phyloP scores from a whole-genome alignment of 1,140 invertebrate genomes.

The Papilio polyxenes region DNA sequence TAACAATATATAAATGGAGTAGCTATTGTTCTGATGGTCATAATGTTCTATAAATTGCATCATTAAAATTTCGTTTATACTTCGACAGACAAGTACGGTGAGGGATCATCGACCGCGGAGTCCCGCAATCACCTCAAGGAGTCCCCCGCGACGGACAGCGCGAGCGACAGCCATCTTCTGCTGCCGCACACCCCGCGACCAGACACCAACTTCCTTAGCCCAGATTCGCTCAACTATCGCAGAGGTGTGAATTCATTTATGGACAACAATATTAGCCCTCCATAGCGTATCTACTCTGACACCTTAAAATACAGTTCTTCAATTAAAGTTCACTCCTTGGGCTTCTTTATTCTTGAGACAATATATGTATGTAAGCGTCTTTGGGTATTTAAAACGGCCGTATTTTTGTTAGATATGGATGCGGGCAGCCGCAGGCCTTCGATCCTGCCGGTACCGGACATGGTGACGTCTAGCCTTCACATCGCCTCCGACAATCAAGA shows the following conservation, averaged over 20 bases:
- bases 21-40: not conserved
- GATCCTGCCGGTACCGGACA: constrained; percentile 93
- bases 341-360: not conserved
- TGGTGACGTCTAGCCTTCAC: constrained; percentile 89
- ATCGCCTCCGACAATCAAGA: constrained; percentile 86
- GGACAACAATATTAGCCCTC: not conserved
- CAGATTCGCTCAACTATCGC: constrained; percentile 87
- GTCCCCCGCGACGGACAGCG: constrained; percentile 83
- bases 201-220: constrained; percentile 91
- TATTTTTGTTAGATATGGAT: constrained; percentile 37
- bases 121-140: constrained; percentile 85
- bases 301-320: too few species aligned
- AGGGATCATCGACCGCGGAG: constrained; percentile 72
- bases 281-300: not conserved
- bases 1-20: not conserved
- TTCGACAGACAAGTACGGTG: constrained; percentile 59
- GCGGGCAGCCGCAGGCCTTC: constrained; percentile 91
- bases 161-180: constrained; percentile 88
- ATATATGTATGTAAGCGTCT: not conserved
- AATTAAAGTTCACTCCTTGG: too few species aligned
- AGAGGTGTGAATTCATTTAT: constrained; percentile 81
- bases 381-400: not conserved
- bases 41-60: not conserved
- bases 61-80: not conserved
- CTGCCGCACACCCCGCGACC: constrained; percentile 88